A percentile compares a stretch with the other conserved stretches of the same genome.
Evolutionary conservation across 1,140 invertebrate genomes (phyloP).

Genomic region (Eriocheir sinensis): DNA sequence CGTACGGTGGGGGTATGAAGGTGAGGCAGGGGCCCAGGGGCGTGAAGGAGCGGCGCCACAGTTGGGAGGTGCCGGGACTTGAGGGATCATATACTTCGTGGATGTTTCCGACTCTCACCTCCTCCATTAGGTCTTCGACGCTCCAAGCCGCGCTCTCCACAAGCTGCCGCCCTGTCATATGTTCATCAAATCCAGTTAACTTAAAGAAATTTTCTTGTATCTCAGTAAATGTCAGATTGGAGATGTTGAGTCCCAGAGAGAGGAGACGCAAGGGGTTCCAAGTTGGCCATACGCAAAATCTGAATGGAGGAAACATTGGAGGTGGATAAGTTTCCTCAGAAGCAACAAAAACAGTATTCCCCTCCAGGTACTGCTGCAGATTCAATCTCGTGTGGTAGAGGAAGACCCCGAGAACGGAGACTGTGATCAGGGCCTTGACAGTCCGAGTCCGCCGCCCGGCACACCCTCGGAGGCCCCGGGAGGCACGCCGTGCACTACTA

Average conservation of each 20-base stretch:
- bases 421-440: slow-evolving; percentile 5
- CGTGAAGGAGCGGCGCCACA: slow-evolving; percentile 49
- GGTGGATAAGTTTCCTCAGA: not conserved
- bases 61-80: not conserved
- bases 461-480: too few relatives aligned
- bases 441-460: too few relatives aligned
- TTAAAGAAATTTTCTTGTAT: not conserved
- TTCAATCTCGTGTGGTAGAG: slow-evolving; percentile 44
- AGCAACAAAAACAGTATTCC: not conserved
- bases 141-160: slow-evolving; percentile 52
- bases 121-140: slow-evolving; percentile 18
- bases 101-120: slow-evolving; percentile 8
- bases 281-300: not conserved
- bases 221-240: not conserved
- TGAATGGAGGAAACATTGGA: slow-evolving; percentile 31
- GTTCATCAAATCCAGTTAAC: slow-evolving; percentile 36
- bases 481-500: too few relatives aligned
- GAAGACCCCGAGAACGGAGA: not conserved
- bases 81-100: slow-evolving; percentile 42
- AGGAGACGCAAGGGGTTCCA: slow-evolving; percentile 34
- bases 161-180: not conserved
- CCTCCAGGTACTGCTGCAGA: not conserved
- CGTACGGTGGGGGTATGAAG: slow-evolving; percentile 30
- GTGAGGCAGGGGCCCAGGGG: slow-evolving; percentile 56
- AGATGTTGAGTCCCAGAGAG: not conserved